These are phyloP conservation scores for Tachina grossa DNA, from an alignment of 2,888 invertebrate species.

Conservation along the genomic window DNA sequence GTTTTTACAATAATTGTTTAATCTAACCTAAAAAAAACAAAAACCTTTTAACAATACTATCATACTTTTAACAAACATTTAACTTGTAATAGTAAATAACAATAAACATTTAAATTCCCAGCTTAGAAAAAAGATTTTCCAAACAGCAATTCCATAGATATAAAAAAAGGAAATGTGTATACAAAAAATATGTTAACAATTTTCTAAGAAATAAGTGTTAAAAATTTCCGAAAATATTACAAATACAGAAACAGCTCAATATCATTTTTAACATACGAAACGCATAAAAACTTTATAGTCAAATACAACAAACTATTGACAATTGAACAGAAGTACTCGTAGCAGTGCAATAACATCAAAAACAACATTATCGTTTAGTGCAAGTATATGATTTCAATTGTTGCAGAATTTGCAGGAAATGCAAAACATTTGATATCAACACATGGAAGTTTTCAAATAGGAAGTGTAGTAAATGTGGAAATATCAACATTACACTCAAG, in stretches of 20 bases:
- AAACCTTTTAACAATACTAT: background rate
- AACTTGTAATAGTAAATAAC: background rate
- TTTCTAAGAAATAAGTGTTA: constrained; percentile 50
- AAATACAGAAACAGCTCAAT: constrained; percentile 11
- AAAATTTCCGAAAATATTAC: constrained; percentile 31
- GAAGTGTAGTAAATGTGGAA: too few species aligned
- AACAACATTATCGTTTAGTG: constrained; percentile 27
- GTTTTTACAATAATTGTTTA: background rate
- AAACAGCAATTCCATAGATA: constrained; percentile 1
- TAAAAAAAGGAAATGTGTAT: background rate
- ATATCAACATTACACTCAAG: too few species aligned
- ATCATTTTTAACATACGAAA: constrained; percentile 28
- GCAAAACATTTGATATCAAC: too few species aligned
- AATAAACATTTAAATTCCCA: constrained; percentile 27
- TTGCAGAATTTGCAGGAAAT: too few species aligned
- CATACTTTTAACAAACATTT: constrained; percentile 23
- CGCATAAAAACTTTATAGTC: background rate
- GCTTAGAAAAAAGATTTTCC: background rate
- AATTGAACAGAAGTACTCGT: constrained; percentile 19
- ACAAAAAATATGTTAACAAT: constrained; percentile 17
- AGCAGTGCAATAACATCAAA: background rate
- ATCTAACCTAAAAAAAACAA: background rate
- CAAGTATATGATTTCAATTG: background rate
- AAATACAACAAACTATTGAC: constrained; percentile 31
- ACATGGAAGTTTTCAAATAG: too few species aligned